Percentiles rank a stretch among this genome's conserved stretches.
Conservation (phyloP, 2,113 vertebrate species). For the Elachura formosa region DNA sequence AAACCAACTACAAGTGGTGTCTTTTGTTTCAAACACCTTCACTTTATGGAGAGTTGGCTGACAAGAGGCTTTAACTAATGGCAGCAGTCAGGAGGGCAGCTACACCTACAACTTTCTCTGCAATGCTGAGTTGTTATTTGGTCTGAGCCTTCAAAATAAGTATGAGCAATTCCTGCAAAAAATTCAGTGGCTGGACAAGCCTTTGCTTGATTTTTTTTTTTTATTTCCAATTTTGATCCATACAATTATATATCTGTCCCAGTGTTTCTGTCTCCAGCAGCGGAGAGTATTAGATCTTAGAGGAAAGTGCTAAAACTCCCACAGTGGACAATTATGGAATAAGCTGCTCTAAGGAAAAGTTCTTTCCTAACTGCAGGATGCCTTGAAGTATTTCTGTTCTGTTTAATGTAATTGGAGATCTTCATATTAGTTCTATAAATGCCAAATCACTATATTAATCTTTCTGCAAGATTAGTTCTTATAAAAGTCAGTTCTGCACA, state of each 20-base stretch:
- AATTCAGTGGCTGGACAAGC: not conserved
- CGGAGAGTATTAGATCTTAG: slow-evolving; percentile 30
- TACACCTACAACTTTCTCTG: not conserved
- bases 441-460: slow-evolving; percentile 34
- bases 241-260: not conserved
- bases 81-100: not conserved
- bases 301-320: slow-evolving; percentile 44
- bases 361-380: not conserved
- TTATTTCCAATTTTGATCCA: not conserved
- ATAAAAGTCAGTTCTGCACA: not conserved
- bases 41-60: not conserved
- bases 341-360: slow-evolving; percentile 11
- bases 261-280: slow-evolving; percentile 29
- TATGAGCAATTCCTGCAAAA: not conserved
- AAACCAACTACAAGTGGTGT: not conserved
- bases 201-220: not conserved
- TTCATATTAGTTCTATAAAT: slow-evolving; percentile 28
- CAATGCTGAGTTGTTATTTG: not conserved
- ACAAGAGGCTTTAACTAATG: not conserved
- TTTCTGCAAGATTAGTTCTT: not conserved
- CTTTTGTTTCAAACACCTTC: not conserved
- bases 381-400: slow-evolving; percentile 34
- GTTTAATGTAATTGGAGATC: slow-evolving; percentile 7
- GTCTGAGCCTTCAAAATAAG: not conserved
- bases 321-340: slow-evolving; percentile 59